Evolutionary conservation across 2,797 vertebrate species (phyloP), one percentile per base, ranked within the genome.

Genomic region (Garrulus glandarius): DNA sequence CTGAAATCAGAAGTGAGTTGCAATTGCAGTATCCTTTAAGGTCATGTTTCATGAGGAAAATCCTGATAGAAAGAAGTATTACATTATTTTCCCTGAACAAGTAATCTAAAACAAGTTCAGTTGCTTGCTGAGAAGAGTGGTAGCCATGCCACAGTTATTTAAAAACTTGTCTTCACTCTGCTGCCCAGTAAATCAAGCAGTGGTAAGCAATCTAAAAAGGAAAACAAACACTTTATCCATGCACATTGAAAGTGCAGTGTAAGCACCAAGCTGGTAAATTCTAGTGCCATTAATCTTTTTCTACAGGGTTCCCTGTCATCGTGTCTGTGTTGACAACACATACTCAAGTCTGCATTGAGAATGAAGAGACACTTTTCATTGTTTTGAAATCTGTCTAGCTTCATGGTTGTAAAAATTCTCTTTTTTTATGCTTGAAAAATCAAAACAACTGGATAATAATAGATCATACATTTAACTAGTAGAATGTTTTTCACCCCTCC

Each of bases 211-310:
- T 93, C 89, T 91, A 92, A 96, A 93, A 92, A 57, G 63, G 82
- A 97, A 97, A 97, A 96, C 95, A 97, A 97, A 97, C 46, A 82
- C 82, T 95, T 97, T 97, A 81, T 93, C 72, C 67, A 49, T 79
- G 89, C 72, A 95, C 81, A 78, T 32, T 96, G 95, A 93, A 97
- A 98, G 92, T 83, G 80, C 91, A 87, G 43, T 57, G 94, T 96
- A 97, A 98, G 97, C 96, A 95, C 65, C 82, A 93, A 61, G 80
- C 74, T 96, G 95, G 92, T 76, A 37, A 89, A 95, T 96, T 95
- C 80, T 80, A 71, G 34, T 84, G 52, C 96, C 95, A 96, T 98
- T 96, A 97, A 97, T 98, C 97, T 98, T 96, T 96, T 92, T 93
- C 92, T 96, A 59, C 80, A 93, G 88, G 30, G 56, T 34, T 94